These are phyloP conservation scores for Ditylenchus weischeri DNA, from an alignment of 2,888 invertebrate genomes.

Conservation along the genomic window DNA sequence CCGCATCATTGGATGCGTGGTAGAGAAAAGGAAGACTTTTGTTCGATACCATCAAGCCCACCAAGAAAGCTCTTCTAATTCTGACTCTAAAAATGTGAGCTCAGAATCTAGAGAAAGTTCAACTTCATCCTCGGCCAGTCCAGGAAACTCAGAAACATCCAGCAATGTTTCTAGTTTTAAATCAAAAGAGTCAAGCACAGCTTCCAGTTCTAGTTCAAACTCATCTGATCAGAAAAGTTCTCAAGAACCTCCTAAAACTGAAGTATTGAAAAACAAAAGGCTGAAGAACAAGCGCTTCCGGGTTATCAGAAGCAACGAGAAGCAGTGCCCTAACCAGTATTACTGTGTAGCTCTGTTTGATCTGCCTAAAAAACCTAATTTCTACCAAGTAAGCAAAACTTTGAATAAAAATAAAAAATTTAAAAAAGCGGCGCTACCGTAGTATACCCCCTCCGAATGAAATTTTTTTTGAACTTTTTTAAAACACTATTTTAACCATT, in stretches of 20 bases:
- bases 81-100: background rate
- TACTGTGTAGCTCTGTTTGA: conserved; percentile 55
- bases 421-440: too few species aligned
- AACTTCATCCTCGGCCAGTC: too few species aligned
- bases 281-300: conserved; percentile 16
- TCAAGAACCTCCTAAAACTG: background rate
- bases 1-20: conserved; percentile 37
- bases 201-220: background rate
- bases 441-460: too few species aligned
- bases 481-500: too few species aligned
- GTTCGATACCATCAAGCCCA: background rate
- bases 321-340: conserved; percentile 45
- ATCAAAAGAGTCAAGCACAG: conserved; percentile 7
- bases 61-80: background rate
- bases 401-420: background rate
- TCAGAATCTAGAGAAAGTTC: background rate
- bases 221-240: background rate
- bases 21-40: conserved; percentile 1
- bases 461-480: too few species aligned
- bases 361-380: conserved; percentile 40
- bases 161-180: background rate
- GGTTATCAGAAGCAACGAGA: background rate
- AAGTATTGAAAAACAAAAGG: background rate
- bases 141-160: background rate
- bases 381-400: conserved; percentile 21